phyloP scores from a whole-genome alignment of 2,113 vertebrate species.

The Cyprinodon brontotheroides region DNA sequence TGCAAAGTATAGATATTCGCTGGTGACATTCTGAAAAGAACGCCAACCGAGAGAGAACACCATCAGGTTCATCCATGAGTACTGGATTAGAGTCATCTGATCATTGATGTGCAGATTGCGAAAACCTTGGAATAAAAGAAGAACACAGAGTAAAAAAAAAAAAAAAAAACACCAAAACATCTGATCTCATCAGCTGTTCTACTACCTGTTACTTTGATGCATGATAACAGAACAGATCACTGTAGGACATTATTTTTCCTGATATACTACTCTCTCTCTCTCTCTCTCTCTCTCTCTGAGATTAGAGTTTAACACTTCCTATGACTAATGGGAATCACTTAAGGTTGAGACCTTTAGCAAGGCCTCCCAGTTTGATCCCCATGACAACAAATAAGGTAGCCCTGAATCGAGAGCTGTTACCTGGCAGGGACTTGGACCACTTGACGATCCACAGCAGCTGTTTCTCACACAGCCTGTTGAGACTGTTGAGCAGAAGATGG shows the following conservation, averaged over 20 bases:
- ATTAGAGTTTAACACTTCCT: background rate
- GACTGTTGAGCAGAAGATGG: constrained; percentile 89
- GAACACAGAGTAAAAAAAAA: background rate
- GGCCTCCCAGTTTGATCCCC: constrained; percentile 15
- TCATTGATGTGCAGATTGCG: constrained; percentile 94
- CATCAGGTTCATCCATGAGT: constrained; percentile 99
- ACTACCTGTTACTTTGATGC: background rate
- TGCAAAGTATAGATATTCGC: constrained; percentile 95
- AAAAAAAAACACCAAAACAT: background rate
- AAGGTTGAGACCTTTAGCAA: constrained; percentile 28
- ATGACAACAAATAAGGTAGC: constrained; percentile 29
- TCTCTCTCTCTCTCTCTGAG: background rate
- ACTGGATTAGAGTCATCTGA: constrained; percentile 99
- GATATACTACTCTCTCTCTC: background rate
- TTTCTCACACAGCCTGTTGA: constrained; percentile 92
- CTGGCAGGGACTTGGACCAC: constrained; percentile 97
- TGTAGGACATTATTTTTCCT: constrained; percentile 6
- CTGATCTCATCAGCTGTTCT: background rate
- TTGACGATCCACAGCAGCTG: constrained; percentile 96
- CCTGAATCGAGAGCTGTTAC: constrained; percentile 76
- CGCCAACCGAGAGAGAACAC: constrained; percentile 96
- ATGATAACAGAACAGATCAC: background rate
- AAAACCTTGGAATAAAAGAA: constrained; percentile 82
- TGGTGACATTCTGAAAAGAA: constrained; percentile 93
- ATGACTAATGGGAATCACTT: background rate